A percentile compares a stretch with the other conserved stretches of the same genome.
These are phyloP conservation scores for Cephus spinipes DNA, from an alignment of 2,888 invertebrate genomes.

Conservation along the genomic window DNA sequence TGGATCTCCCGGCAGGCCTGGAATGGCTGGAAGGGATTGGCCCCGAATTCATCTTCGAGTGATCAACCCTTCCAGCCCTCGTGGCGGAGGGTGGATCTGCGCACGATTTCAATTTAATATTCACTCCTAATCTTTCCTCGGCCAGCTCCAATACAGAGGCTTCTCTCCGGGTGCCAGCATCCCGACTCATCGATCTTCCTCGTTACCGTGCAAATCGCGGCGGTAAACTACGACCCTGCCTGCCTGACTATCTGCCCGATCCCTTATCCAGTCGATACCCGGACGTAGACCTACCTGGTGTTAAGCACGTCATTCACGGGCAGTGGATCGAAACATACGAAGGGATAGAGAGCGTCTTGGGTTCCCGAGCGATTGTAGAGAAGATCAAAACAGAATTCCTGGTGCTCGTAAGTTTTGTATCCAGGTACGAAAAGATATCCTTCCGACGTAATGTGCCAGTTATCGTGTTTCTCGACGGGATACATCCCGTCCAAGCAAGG, in stretches of 20 bases:
- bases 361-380: slow-evolving; percentile 29
- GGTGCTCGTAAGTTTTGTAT: slow-evolving; percentile 31
- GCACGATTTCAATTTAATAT: neutral
- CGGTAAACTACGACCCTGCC: neutral
- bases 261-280: neutral
- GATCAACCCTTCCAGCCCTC: neutral
- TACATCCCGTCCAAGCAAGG: slow-evolving; percentile 44
- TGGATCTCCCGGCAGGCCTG: neutral
- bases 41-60: neutral
- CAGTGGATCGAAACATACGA: slow-evolving; percentile 52
- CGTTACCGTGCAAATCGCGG: neutral
- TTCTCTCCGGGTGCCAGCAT: neutral
- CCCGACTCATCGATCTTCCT: neutral
- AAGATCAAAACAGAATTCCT: slow-evolving; percentile 59
- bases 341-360: slow-evolving; percentile 37
- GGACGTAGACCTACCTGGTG: neutral
- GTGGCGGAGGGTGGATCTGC: neutral
- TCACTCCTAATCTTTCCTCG: neutral
- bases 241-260: neutral
- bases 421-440: slow-evolving; percentile 43
- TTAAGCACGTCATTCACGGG: slow-evolving; percentile 2
- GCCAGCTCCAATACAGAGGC: neutral
- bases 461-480: slow-evolving; percentile 35
- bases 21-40: neutral
- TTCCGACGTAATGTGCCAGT: slow-evolving; percentile 42